A percentile compares a stretch with the other conserved stretches of the same genome.
Evolutionary conservation across 2,113 vertebrate species (phyloP).

Genomic region (Podiceps cristatus): DNA sequence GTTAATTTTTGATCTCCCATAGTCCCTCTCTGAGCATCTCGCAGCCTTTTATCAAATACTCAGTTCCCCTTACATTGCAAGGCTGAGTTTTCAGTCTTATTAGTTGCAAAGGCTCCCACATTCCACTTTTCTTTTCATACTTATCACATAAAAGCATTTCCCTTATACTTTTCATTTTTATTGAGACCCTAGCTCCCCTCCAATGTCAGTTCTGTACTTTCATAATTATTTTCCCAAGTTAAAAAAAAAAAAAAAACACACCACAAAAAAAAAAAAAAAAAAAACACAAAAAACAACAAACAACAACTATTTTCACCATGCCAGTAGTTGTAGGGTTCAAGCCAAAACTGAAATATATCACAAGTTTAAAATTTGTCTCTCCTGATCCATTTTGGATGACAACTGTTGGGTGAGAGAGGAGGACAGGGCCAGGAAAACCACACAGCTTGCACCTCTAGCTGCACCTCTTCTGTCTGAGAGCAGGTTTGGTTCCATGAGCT

Average conservation of each 20-base stretch:
- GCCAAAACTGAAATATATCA: not conserved
- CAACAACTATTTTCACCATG: not conserved
- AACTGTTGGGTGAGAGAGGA: not conserved
- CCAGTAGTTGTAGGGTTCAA: not conserved
- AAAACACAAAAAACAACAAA: too few relatives aligned
- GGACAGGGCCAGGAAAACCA: not conserved
- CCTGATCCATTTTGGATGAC: not conserved
- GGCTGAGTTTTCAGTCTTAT: not conserved
- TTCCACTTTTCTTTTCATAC: not conserved
- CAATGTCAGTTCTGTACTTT: not conserved
- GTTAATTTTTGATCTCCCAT: not conserved
- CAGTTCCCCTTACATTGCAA: not conserved
- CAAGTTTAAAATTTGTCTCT: not conserved
- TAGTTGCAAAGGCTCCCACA: not conserved
- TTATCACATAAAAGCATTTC: not conserved
- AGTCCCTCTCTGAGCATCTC: not conserved
- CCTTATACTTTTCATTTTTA: not conserved
- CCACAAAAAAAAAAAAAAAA: too few relatives aligned
- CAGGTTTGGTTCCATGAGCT: not conserved
- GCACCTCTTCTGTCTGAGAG: not conserved
- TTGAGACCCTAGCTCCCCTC: not conserved
- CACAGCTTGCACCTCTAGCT: not conserved
- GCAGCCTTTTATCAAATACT: not conserved
- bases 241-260: not conserved
- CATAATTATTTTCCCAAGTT: not conserved